Conservation (phyloP, 2,888 invertebrate species). For the Callosobruchus maculatus region DNA sequence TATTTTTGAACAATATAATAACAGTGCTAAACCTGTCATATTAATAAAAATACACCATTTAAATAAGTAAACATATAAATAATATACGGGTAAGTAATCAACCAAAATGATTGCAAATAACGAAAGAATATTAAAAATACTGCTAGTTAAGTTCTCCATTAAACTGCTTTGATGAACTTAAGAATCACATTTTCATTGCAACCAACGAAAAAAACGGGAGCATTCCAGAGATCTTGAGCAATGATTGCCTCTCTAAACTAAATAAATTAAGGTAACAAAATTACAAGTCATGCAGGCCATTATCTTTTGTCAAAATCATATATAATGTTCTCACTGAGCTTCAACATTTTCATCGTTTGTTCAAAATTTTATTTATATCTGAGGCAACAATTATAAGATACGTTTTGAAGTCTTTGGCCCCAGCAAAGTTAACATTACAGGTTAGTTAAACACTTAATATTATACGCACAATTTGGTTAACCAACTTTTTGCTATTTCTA, state of each 20-base stretch:
- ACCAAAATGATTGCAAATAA: conserved; percentile 5
- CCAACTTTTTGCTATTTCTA: conserved; percentile 22
- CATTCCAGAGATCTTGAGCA: conserved; percentile 13
- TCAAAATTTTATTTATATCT: conserved; percentile 25
- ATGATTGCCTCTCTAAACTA: conserved; percentile 8
- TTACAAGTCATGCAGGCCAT: conserved; percentile 16
- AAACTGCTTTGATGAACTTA: conserved; percentile 9
- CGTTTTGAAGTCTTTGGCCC: conserved; percentile 46
- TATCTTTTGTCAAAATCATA: background rate
- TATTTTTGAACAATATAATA: conserved; percentile 39
- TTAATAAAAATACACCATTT: conserved; percentile 40
- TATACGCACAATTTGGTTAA: conserved; percentile 26
- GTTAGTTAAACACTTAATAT: conserved; percentile 25
- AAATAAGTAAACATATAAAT: conserved; percentile 40
- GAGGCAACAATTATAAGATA: conserved; percentile 45
- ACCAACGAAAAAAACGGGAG: background rate
- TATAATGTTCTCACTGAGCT: background rate
- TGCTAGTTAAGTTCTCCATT: conserved; percentile 15
- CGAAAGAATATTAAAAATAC: conserved; percentile 20
- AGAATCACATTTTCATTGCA: conserved; percentile 2
- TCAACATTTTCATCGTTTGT: conserved; percentile 10
- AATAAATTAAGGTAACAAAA: conserved; percentile 23
- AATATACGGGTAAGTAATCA: conserved; percentile 32
- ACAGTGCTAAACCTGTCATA: conserved; percentile 41
- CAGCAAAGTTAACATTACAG: conserved; percentile 35